Percentiles rank a stretch among this genome's conserved stretches.
These are phyloP conservation scores for Spizella passerina DNA, from an alignment of 2,797 vertebrate genomes.

Conservation along the genomic window DNA sequence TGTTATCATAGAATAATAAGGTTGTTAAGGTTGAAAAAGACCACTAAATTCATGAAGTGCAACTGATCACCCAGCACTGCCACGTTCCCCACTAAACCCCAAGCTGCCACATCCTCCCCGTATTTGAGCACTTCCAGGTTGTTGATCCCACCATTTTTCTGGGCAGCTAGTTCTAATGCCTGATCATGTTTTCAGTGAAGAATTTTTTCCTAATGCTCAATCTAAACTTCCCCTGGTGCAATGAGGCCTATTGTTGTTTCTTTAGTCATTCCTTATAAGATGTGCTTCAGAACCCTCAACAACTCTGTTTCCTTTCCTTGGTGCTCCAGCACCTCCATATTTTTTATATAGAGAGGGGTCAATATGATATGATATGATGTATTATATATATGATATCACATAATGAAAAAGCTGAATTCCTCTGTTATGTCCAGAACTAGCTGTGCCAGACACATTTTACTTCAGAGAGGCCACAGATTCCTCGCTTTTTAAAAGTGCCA, in stretches of 20 bases:
- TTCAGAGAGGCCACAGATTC: background rate
- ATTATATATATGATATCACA: too few species aligned
- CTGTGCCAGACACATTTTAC: background rate
- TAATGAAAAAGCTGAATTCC: background rate
- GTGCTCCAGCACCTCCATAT: background rate
- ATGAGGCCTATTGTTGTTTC: background rate
- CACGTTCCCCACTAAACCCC: background rate
- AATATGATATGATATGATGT: background rate
- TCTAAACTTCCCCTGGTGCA: background rate
- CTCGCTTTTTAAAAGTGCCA: background rate
- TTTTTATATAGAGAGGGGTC: background rate
- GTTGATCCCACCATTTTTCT: background rate
- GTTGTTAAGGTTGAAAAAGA: background rate
- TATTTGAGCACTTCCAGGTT: background rate
- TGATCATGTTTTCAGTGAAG: background rate
- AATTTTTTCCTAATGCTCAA: background rate
- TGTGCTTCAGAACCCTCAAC: accelerated
- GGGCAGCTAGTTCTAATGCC: background rate
- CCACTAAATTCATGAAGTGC: background rate
- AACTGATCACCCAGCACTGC: background rate
- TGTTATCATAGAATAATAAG: background rate
- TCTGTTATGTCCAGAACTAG: background rate
- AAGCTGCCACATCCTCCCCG: background rate
- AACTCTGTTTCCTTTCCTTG: background rate
- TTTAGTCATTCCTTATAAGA: accelerated